Evolutionary conservation across 2,888 invertebrate genomes (phyloP).

Genomic region (Nomada hirtipes): DNA sequence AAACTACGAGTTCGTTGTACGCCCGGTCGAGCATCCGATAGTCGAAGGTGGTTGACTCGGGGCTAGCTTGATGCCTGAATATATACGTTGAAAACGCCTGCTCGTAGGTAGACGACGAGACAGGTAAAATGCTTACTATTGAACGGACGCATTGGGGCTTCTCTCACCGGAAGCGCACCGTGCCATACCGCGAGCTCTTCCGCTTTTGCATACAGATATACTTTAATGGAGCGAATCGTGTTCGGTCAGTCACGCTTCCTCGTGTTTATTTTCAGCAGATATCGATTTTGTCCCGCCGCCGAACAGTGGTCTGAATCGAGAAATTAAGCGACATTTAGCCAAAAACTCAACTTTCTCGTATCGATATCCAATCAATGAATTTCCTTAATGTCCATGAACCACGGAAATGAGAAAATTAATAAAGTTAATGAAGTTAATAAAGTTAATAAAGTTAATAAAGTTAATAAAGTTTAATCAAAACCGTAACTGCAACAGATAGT

Average conservation of each 20-base stretch:
- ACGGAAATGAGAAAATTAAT: no score
- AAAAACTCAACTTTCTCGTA: no score
- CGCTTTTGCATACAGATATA: constrained; percentile 35
- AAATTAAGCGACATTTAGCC: not conserved
- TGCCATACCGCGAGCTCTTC: constrained; percentile 40
- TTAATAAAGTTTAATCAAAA: no score
- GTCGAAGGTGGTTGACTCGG: constrained; percentile 28
- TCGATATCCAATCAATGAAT: no score
- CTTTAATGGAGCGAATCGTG: constrained; percentile 15
- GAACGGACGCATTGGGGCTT: constrained; percentile 28
- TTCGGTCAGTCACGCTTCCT: constrained; percentile 17
- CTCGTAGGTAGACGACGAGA: constrained; percentile 40
- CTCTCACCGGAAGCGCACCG: constrained; percentile 55
- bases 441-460: no score
- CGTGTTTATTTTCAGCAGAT: not conserved
- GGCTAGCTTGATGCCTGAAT: not conserved
- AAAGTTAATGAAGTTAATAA: no score
- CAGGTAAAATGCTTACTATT: constrained; percentile 41
- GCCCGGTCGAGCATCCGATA: constrained; percentile 43
- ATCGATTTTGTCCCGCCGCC: no score
- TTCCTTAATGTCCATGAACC: no score
- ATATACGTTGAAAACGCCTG: constrained; percentile 20
- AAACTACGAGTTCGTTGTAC: constrained; percentile 78
- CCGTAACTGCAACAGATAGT: no score
- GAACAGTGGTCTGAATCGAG: not conserved